Percentiles rank a stretch among this genome's conserved stretches.
phyloP scores from a whole-genome alignment of 2,797 vertebrate genomes.

The Coreius guichenoti region DNA sequence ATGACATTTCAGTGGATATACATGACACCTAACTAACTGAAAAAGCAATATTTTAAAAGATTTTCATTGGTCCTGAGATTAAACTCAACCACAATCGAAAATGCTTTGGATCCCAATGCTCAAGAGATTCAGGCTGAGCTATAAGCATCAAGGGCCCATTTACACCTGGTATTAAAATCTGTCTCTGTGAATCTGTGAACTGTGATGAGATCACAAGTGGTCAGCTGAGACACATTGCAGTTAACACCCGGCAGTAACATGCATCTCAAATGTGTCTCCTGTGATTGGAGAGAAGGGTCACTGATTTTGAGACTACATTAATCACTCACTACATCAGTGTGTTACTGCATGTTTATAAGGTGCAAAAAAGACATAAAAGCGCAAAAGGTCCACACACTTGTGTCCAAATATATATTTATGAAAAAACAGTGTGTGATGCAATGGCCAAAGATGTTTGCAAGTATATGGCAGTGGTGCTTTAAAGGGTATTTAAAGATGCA shows the following conservation, averaged over 20 bases:
- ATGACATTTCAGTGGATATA: neutral
- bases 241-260: constrained; percentile 17
- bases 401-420: neutral
- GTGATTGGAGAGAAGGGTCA: neutral
- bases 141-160: neutral
- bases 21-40: neutral
- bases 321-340: neutral
- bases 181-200: neutral
- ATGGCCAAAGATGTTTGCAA: neutral
- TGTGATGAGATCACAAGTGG: neutral
- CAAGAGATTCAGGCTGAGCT: neutral
- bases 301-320: neutral
- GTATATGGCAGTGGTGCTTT: neutral
- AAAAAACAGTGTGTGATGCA: neutral
- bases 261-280: constrained; percentile 17
- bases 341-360: neutral
- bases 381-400: neutral
- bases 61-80: neutral
- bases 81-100: neutral
- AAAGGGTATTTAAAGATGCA: neutral
- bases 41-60: neutral
- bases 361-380: neutral
- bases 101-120: neutral
- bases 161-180: constrained; percentile 2
- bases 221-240: constrained; percentile 8